A percentile compares a stretch with the other conserved stretches of the same genome.
Conservation (phyloP, 2,888 invertebrate species). For the Epistrophe eligans region DNA sequence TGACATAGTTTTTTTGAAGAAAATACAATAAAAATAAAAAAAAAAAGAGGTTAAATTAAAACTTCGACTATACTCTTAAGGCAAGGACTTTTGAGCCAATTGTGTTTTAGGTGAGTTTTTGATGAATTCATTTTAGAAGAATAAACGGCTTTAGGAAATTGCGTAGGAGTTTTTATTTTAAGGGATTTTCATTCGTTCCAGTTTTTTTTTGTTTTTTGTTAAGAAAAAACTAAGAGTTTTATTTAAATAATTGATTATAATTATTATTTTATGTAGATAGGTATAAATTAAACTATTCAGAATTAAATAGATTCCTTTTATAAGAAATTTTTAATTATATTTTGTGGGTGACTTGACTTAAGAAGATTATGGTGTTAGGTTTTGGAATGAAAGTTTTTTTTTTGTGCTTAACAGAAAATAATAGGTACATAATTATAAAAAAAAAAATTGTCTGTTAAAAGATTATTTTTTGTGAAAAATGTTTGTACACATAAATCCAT, state of each 20-base stretch:
- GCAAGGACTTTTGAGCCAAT: constrained; percentile 54
- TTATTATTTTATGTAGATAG: too few relatives aligned
- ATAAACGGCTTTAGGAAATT: constrained; percentile 19
- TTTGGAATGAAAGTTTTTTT: neutral
- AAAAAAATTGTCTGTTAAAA: too few relatives aligned
- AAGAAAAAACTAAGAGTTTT: neutral
- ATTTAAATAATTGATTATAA: constrained; percentile 24
- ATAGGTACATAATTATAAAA: too few relatives aligned
- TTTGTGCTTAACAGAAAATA: neutral
- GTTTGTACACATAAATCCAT: too few relatives aligned
- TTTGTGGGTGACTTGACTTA: neutral
- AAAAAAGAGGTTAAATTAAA: constrained; percentile 35
- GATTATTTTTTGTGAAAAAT: too few relatives aligned
- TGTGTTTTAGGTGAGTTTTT: constrained; percentile 22
- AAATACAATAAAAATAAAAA: constrained; percentile 6
- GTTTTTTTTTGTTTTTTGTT: neutral
- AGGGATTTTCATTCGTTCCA: constrained; percentile 9
- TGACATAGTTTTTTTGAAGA: constrained; percentile 65
- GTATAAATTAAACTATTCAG: constrained; percentile 17
- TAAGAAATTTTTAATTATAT: neutral
- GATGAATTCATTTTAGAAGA: constrained; percentile 35
- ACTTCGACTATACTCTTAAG: constrained; percentile 17
- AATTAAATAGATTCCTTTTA: constrained; percentile 7
- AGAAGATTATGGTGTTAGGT: neutral
- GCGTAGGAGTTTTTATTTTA: neutral